Conservation (phyloP, 1,140 invertebrate genomes). For the Philaenus spumarius region DNA sequence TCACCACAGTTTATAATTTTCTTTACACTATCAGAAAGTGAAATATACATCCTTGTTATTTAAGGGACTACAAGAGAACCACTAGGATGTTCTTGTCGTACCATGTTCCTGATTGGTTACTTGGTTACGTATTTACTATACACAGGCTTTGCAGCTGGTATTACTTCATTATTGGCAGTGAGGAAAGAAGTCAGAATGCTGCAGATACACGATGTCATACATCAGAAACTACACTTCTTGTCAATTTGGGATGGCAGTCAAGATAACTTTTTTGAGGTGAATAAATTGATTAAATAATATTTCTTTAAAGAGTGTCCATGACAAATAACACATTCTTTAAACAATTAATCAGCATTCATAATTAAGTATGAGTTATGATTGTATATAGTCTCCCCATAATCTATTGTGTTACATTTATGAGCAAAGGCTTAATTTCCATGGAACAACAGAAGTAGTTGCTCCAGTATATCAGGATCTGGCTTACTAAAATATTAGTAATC, state of each 20-base stretch:
- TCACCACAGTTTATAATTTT: too few relatives aligned
- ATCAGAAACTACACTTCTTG: background rate
- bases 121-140: slow-evolving; percentile 32
- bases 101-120: slow-evolving; percentile 32
- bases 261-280: background rate
- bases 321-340: background rate
- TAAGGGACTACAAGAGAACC: slow-evolving; percentile 28
- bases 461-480: too few relatives aligned
- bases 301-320: background rate
- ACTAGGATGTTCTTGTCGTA: slow-evolving; percentile 27
- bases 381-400: background rate
- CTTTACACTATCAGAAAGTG: too few relatives aligned
- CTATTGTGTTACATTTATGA: background rate
- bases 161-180: slow-evolving; percentile 32
- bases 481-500: too few relatives aligned
- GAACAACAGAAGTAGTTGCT: background rate
- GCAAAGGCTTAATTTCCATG: background rate
- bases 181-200: background rate
- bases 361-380: background rate
- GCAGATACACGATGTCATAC: background rate
- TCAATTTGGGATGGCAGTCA: background rate
- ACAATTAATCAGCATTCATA: background rate
- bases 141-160: slow-evolving; percentile 33
- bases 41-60: too few relatives aligned
- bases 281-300: background rate